Conservation (phyloP, 2,888 invertebrate species). For the Dione vanillae region DNA sequence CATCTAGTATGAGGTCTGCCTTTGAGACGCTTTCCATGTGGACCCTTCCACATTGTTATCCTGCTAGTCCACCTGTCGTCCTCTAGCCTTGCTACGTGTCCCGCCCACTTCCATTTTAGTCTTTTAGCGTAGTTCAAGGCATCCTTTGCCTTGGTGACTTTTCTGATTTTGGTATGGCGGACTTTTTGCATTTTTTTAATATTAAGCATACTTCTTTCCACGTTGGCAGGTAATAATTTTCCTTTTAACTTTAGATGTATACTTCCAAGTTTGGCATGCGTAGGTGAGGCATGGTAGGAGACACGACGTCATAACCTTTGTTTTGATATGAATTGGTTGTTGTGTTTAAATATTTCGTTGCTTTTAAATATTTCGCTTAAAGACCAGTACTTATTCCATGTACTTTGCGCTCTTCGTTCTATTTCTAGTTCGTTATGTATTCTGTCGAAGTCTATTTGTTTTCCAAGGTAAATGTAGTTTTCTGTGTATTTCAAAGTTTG, state of each 20-base stretch:
- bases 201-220: too few relatives aligned
- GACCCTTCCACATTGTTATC: slow-evolving; percentile 35
- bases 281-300: slow-evolving; percentile 46
- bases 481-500: slow-evolving; percentile 15
- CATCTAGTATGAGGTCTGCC: slow-evolving; percentile 35
- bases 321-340: slow-evolving; percentile 45
- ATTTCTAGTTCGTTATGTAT: slow-evolving; percentile 46
- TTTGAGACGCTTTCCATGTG: slow-evolving; percentile 36
- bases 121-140: slow-evolving; percentile 32
- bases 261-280: slow-evolving; percentile 45
- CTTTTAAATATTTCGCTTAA: slow-evolving; percentile 46
- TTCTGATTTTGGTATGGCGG: slow-evolving; percentile 39
- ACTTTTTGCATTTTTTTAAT: too few relatives aligned
- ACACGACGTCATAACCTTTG: slow-evolving; percentile 42
- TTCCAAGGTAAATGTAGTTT: slow-evolving; percentile 41
- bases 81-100: slow-evolving; percentile 37
- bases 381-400: slow-evolving; percentile 48
- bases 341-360: too few relatives aligned
- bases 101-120: slow-evolving; percentile 43
- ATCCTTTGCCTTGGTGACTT: slow-evolving; percentile 36
- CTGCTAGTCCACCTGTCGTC: slow-evolving; percentile 34
- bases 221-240: slow-evolving; percentile 40
- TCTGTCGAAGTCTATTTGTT: slow-evolving; percentile 44
- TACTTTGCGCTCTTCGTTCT: slow-evolving; percentile 41
- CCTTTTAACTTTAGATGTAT: slow-evolving; percentile 28